Evolutionary conservation across 2,888 invertebrate species (phyloP), one percentile per base, ranked within the genome.

Genomic region (Tuta absoluta): DNA sequence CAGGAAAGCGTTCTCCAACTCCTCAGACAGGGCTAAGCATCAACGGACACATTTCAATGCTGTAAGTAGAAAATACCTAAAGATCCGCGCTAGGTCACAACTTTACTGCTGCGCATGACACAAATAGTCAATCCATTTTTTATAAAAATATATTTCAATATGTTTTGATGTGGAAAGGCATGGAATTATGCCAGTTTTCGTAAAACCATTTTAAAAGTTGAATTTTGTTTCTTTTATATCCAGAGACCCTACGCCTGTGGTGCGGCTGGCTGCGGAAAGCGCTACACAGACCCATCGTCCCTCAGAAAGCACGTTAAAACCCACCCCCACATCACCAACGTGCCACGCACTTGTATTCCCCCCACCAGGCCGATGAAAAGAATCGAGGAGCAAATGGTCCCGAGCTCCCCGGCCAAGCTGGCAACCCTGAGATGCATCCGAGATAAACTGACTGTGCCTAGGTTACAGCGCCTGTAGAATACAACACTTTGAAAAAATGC

Each of bases 21-120:
- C 99, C 68, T 99, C 98, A 0, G 99, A 99, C 84, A 92, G 99
- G 62, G 99, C 99, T 8, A 99, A 99, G 87, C 99, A 99, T 89
- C 99, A 99, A 91, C 92, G 99, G 75, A 99, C 99, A 0, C 99
- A 99, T 89, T 98, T 98, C 74, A 98, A 99, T 87, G 98, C 98
- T 83, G 99, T 99, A 93, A 94, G 95, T 93, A 33, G 51, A 21
- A 37, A 28, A 28, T 28, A 7, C 63, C 41, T 11, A 12, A 49
- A 49, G 19, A 8, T 48, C 17, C 8, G 14, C 8, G 2, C 2
- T n/a, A n/a, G n/a, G n/a, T n/a, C n/a, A n/a, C n/a, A n/a, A n/a
- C n/a, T n/a, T n/a, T n/a, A n/a, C n/a, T n/a, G n/a, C n/a, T n/a
- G n/a, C n/a, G n/a, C n/a, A n/a, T n/a, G n/a, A n/a, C n/a, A n/a